Conservation (phyloP, 35 echinoderm and acorn worm genomes). For the Strongylocentrotus purpuratus region DNA sequence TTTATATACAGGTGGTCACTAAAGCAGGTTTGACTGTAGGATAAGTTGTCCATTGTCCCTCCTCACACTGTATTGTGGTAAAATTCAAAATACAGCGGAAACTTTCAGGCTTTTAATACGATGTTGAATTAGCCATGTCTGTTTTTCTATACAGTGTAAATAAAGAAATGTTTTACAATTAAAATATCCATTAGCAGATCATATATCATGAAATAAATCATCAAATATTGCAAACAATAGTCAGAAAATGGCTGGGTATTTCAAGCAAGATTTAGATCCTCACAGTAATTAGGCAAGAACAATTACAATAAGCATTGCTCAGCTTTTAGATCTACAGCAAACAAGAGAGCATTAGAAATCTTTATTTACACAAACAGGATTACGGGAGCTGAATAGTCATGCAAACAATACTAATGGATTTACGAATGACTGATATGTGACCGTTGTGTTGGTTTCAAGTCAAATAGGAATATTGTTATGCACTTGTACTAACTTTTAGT, state of each 20-base stretch:
- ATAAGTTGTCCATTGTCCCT: no score
- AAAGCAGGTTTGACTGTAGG: no score
- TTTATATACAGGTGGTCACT: no score
- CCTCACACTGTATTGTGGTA: no score
- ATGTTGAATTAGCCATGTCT: no score
- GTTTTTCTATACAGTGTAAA: neutral
- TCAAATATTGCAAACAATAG: neutral
- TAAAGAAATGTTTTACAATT: neutral
- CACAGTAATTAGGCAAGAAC: neutral
- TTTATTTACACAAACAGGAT: neutral
- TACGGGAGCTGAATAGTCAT: neutral
- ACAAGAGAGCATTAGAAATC: neutral
- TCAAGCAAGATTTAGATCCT: neutral
- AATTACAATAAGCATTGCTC: neutral
- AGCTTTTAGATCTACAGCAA: no score
- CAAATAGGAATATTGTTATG: no score
- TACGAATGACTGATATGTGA: neutral
- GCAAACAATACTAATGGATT: neutral
- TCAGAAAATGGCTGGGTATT: neutral
- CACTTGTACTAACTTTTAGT: no score
- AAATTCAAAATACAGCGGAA: no score
- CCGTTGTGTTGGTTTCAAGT: neutral
- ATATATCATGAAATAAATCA: neutral
- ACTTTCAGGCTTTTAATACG: no score
- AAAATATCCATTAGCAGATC: neutral